phyloP scores from a whole-genome alignment of 2,888 invertebrate species.

The Acleris sparsana region DNA sequence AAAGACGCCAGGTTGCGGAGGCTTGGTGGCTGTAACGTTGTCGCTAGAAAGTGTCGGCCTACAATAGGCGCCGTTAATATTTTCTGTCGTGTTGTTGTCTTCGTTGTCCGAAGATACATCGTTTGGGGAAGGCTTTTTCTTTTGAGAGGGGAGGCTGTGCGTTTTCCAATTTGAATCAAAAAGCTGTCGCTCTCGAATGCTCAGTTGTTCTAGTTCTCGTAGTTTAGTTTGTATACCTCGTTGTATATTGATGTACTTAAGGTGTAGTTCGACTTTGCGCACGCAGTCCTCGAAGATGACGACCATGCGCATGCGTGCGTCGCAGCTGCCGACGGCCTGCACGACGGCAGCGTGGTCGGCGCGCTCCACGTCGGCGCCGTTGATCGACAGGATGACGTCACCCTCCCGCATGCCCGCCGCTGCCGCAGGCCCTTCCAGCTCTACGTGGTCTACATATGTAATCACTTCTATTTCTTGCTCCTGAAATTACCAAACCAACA shows the following conservation, averaged over 20 bases:
- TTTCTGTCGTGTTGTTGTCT: constrained; percentile 70
- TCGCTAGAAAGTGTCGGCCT: constrained; percentile 92
- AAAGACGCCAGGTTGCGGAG: constrained; percentile 76
- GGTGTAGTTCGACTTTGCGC: constrained; percentile 95
- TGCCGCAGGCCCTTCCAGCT: constrained; percentile 95
- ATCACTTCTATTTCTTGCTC: constrained; percentile 98
- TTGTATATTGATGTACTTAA: constrained; percentile 95
- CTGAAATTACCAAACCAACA: constrained; percentile 46
- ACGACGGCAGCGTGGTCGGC: constrained; percentile 97
- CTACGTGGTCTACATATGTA: constrained; percentile 98
- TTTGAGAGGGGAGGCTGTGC: constrained; percentile 93
- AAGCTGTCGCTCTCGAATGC: constrained; percentile 91
- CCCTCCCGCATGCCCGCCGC: constrained; percentile 97
- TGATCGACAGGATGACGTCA: constrained; percentile 97
- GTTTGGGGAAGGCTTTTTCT: constrained; percentile 87
- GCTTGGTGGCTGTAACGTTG: constrained; percentile 85
- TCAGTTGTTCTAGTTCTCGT: constrained; percentile 92
- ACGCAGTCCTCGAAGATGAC: constrained; percentile 98
- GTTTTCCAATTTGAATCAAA: constrained; percentile 95
- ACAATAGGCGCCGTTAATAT: constrained; percentile 85
- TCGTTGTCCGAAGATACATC: constrained; percentile 73
- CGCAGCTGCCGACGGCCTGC: constrained; percentile 95
- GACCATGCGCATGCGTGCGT: constrained; percentile 96
- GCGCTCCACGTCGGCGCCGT: constrained; percentile 97
- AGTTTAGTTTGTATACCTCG: constrained; percentile 92